These are phyloP conservation scores for Callyntrura sp. DNA, from an alignment of 2,888 invertebrate species.

Conservation along the genomic window DNA sequence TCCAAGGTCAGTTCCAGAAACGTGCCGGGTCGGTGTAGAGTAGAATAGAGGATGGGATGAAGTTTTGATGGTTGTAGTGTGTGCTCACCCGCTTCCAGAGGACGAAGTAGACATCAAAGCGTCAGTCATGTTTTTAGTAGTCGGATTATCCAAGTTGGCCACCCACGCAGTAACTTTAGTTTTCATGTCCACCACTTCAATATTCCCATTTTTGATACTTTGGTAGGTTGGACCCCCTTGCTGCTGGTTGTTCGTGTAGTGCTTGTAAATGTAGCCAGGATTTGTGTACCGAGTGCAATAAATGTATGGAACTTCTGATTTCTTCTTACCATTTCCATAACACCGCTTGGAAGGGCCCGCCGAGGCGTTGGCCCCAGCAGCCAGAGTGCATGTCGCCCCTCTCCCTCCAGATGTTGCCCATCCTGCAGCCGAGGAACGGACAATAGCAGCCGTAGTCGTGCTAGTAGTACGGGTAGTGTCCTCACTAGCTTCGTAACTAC, in stretches of 20 bases:
- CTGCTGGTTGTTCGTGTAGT: neutral
- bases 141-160: neutral
- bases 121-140: neutral
- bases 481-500: neutral
- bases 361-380: no score
- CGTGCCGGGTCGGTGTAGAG: no score
- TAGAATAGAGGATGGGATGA: no score
- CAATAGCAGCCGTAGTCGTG: neutral
- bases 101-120: slow-evolving; percentile 3
- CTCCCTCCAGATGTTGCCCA: no score
- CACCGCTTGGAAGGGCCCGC: no score
- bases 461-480: no score
- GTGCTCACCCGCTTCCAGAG: no score
- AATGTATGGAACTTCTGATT: neutral
- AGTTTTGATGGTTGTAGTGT: no score
- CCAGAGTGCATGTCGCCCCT: no score
- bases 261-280: neutral
- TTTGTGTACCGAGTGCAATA: neutral
- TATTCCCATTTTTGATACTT: neutral
- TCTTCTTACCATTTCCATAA: neutral
- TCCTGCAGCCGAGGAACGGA: no score
- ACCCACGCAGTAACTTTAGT: neutral
- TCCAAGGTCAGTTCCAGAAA: no score
- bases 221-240: neutral
- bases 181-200: neutral